Percentiles rank a stretch among this genome's conserved stretches.
phyloP scores from a whole-genome alignment of 2,113 vertebrate genomes.

The Melanostigma gelatinosum region DNA sequence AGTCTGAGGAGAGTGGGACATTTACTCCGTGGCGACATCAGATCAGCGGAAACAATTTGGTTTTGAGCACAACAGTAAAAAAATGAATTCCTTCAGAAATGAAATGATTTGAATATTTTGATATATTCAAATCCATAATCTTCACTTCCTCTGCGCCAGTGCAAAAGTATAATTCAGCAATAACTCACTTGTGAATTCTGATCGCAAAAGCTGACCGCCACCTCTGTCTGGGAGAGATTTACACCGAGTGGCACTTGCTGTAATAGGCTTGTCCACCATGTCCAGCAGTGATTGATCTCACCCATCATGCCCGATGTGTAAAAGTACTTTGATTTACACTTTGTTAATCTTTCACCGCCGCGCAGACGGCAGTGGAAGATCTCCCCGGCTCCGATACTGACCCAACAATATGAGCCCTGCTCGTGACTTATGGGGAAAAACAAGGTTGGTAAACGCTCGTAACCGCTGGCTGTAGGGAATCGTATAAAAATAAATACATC shows the following conservation, averaged over 20 bases:
- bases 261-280: slow-evolving; percentile 67
- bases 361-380: not conserved
- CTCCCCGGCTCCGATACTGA: slow-evolving; percentile 9
- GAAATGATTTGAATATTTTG: slow-evolving; percentile 2
- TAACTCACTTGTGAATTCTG: slow-evolving; percentile 37
- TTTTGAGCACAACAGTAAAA: not conserved
- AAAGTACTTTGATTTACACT: slow-evolving; percentile 70
- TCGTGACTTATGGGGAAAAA: slow-evolving; percentile 38
- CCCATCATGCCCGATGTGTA: slow-evolving; percentile 59
- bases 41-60: slow-evolving; percentile 7
- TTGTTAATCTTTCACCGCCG: slow-evolving; percentile 63
- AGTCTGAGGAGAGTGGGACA: slow-evolving; percentile 19
- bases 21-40: not conserved
- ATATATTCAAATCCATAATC: not conserved
- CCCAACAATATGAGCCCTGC: slow-evolving; percentile 11
- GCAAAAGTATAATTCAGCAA: slow-evolving; percentile 7
- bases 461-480: slow-evolving; percentile 32
- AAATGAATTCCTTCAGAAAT: slow-evolving; percentile 2
- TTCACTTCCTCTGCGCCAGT: not conserved
- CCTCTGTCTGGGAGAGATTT: slow-evolving; percentile 53
- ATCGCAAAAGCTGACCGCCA: slow-evolving; percentile 25
- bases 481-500: slow-evolving; percentile 50
- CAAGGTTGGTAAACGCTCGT: slow-evolving; percentile 39
- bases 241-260: slow-evolving; percentile 56
- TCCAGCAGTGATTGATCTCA: slow-evolving; percentile 65